Evolutionary conservation across 2,888 invertebrate genomes (phyloP).

Genomic region (Polymixis flavicincta): DNA sequence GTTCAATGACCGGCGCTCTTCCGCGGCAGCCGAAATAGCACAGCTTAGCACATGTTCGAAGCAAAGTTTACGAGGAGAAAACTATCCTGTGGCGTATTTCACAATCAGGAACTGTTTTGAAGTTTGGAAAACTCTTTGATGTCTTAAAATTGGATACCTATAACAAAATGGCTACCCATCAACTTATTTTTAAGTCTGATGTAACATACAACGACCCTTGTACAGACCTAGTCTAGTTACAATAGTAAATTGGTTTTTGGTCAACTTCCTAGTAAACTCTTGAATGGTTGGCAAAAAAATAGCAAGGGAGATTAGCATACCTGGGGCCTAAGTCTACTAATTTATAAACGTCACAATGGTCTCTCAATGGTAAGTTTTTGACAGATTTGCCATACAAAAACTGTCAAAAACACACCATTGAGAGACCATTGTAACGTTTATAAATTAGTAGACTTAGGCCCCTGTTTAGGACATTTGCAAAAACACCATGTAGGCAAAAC

Average conservation of each 20-base stretch:
- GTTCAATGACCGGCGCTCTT: conserved; percentile 81
- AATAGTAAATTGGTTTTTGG: not conserved
- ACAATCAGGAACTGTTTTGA: conserved; percentile 49
- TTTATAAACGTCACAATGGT: no score
- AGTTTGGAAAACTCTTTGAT: conserved; percentile 45
- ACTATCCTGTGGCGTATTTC: conserved; percentile 40
- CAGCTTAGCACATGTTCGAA: conserved; percentile 66
- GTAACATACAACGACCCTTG: not conserved
- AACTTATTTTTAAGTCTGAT: conserved; percentile 1
- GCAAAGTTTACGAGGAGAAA: conserved; percentile 60
- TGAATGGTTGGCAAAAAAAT: conserved; percentile 5
- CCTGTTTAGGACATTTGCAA: no score
- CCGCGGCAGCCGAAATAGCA: conserved; percentile 80
- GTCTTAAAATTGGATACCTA: conserved; percentile 33
- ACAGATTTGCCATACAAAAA: no score
- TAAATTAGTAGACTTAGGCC: no score
- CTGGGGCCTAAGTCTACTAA: no score
- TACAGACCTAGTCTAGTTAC: not conserved
- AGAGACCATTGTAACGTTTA: no score
- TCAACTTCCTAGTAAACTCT: not conserved
- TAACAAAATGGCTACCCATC: not conserved
- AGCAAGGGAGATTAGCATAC: not conserved
- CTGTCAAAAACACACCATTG: no score
- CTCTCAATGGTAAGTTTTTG: no score
- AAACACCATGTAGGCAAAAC: not conserved